Conservation (phyloP, 2,888 invertebrate genomes). For the Bruchidius siliquastri region DNA sequence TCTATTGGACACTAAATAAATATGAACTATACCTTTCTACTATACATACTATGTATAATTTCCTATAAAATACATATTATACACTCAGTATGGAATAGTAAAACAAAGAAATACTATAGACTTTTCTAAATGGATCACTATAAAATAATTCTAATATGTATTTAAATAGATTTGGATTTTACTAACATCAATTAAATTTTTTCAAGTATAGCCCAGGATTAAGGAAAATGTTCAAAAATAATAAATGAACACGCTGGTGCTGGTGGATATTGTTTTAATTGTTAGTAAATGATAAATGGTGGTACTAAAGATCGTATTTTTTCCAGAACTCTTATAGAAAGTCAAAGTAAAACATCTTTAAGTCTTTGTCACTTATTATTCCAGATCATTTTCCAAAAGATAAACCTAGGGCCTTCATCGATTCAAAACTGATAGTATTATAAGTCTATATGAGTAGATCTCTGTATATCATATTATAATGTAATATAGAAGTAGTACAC, state of each 20-base stretch:
- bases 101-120: neutral
- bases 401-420: neutral
- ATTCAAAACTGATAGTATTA: neutral
- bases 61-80: neutral
- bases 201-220: slow-evolving; percentile 7
- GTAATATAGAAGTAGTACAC: neutral
- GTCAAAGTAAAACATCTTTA: too few relatives aligned
- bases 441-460: neutral
- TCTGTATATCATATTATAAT: neutral
- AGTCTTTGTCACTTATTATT: too few relatives aligned
- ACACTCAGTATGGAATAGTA: neutral
- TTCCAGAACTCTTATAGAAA: too few relatives aligned
- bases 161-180: slow-evolving; percentile 27
- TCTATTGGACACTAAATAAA: slow-evolving; percentile 5
- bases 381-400: too few relatives aligned
- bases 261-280: too few relatives aligned
- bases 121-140: slow-evolving; percentile 9
- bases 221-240: neutral
- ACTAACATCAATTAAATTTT: slow-evolving; percentile 38
- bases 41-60: neutral
- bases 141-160: slow-evolving; percentile 20
- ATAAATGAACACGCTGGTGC: neutral
- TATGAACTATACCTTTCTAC: slow-evolving; percentile 8
- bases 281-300: too few relatives aligned
- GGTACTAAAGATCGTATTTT: too few relatives aligned